Percentiles rank a stretch among this genome's conserved stretches.
Evolutionary conservation across 2,113 vertebrate genomes (phyloP).

Genomic region (Xenus cinereus): DNA sequence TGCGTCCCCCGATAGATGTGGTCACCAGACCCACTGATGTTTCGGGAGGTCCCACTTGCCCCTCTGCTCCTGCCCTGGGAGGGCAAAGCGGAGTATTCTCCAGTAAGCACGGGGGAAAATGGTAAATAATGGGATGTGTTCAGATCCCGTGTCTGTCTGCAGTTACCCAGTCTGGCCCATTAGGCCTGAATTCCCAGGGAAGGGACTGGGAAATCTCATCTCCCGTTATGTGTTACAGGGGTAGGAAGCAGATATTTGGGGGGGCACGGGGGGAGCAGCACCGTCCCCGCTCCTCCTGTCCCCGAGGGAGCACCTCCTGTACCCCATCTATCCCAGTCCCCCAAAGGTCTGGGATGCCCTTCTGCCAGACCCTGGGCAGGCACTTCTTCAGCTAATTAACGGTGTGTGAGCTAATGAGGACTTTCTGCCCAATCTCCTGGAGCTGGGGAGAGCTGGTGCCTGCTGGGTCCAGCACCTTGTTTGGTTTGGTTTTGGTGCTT

Average conservation of each 20-base stretch:
- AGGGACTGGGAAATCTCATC: background rate
- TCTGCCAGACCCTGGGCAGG: background rate
- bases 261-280: fast-evolving
- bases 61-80: background rate
- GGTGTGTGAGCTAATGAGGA: background rate
- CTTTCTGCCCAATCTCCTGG: background rate
- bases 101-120: fast-evolving
- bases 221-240: background rate
- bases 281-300: fast-evolving
- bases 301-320: fast-evolving
- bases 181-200: background rate
- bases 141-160: fast-evolving
- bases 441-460: background rate
- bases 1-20: fast-evolving
- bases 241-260: background rate
- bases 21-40: background rate
- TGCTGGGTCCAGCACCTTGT: background rate
- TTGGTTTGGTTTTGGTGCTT: background rate
- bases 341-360: background rate
- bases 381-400: background rate
- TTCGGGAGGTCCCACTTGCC: background rate
- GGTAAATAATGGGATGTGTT: background rate
- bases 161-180: background rate
- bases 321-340: background rate
- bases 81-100: background rate